These are phyloP conservation scores for Toxostoma redivivum DNA, from an alignment of 2,113 vertebrate genomes.

Conservation along the genomic window DNA sequence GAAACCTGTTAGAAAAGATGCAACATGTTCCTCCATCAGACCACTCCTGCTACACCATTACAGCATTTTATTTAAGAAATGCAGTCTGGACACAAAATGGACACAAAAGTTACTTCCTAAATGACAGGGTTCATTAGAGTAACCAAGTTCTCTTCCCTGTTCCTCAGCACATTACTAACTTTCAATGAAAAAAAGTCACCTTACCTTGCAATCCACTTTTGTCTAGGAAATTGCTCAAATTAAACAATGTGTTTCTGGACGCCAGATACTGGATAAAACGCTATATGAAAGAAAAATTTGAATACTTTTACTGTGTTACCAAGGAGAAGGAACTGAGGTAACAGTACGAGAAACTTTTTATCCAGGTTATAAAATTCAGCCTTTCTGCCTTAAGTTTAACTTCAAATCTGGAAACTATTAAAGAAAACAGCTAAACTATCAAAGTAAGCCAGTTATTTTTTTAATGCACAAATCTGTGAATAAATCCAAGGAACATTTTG, in stretches of 20 bases:
- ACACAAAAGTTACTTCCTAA: not conserved
- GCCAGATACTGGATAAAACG: constrained; percentile 97
- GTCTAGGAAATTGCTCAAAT: constrained; percentile 98
- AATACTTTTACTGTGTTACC: not conserved
- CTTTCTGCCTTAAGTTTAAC: not conserved
- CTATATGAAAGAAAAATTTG: constrained; percentile 67
- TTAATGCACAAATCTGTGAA: not conserved
- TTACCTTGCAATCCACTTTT: constrained; percentile 98
- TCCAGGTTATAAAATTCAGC: not conserved
- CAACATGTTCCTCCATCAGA: not conserved
- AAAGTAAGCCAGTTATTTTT: not conserved
- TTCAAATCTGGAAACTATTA: not conserved
- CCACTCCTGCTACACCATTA: not conserved
- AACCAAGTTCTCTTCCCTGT: not conserved
- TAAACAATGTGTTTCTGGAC: constrained; percentile 98
- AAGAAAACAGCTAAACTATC: not conserved
- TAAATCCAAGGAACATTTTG: not conserved
- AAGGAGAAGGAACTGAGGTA: not conserved
- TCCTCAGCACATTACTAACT: not conserved
- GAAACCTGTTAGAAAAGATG: not conserved
- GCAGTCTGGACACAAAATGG: not conserved
- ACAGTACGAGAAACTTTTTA: not conserved
- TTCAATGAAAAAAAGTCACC: not conserved
- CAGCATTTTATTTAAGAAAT: not conserved
- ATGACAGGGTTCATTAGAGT: not conserved